phyloP scores from a whole-genome alignment of 2,888 invertebrate species.

The Fissipunctia ypsillon region DNA sequence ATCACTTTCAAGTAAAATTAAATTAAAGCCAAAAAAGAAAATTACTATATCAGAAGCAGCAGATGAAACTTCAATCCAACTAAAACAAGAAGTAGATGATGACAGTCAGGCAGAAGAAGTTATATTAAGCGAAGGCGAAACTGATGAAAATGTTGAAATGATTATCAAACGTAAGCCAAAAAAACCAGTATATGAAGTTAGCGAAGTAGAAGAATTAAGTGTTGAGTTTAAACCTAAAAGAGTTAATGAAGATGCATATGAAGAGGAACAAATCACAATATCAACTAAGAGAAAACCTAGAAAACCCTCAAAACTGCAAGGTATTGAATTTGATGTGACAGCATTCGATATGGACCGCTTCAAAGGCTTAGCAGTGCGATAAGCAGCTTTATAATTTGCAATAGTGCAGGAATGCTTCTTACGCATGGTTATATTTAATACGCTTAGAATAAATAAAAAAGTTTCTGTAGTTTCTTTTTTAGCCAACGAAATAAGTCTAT shows the following conservation, averaged over 20 bases:
- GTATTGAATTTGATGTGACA: slow-evolving; percentile 79
- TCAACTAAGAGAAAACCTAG: slow-evolving; percentile 92
- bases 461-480: background rate
- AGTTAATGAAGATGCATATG: slow-evolving; percentile 86
- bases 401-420: slow-evolving; percentile 1
- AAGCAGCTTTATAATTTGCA: slow-evolving; percentile 11
- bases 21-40: slow-evolving; percentile 92
- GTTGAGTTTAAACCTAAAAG: slow-evolving; percentile 89
- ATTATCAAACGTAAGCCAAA: slow-evolving; percentile 87
- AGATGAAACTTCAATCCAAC: slow-evolving; percentile 92
- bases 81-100: slow-evolving; percentile 92
- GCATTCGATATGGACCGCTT: slow-evolving; percentile 14
- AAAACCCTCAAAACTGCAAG: slow-evolving; percentile 92
- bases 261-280: slow-evolving; percentile 93
- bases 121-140: slow-evolving; percentile 91
- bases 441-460: slow-evolving; percentile 10
- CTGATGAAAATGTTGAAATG: slow-evolving; percentile 91
- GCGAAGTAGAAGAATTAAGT: slow-evolving; percentile 91
- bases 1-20: slow-evolving; percentile 93
- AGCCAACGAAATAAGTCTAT: background rate
- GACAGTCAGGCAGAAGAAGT: slow-evolving; percentile 92
- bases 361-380: slow-evolving; percentile 21
- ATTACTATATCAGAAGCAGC: slow-evolving; percentile 92
- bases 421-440: background rate
- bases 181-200: slow-evolving; percentile 90